A percentile compares a stretch with the other conserved stretches of the same genome.
Evolutionary conservation across 1,140 invertebrate genomes (phyloP).

Genomic region (Drosophila athabasca): DNA sequence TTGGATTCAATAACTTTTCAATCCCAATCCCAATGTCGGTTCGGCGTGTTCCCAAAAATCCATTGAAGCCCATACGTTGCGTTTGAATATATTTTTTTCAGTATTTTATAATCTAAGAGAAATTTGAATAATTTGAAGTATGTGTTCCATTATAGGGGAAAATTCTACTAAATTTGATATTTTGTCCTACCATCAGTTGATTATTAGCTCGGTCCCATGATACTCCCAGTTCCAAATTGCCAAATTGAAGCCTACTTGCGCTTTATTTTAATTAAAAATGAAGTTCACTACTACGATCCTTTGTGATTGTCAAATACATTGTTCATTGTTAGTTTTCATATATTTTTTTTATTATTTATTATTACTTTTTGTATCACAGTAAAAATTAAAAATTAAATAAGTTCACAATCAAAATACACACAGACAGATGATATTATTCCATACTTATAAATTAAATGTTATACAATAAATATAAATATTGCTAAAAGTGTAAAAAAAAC

Average conservation of each 20-base stretch:
- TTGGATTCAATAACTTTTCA: no score
- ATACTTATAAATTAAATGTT: conserved; percentile 70
- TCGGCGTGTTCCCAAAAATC: no score
- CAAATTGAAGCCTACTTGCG: not conserved
- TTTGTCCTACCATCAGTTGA: no score
- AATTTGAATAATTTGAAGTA: not conserved
- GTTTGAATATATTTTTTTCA: conserved; percentile 14
- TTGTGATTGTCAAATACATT: no score
- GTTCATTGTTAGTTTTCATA: no score
- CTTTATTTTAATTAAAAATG: no score
- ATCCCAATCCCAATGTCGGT: no score
- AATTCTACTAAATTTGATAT: no score
- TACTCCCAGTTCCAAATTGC: no score
- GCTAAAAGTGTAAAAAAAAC: conserved; percentile 55
- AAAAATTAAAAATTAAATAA: conserved; percentile 78
- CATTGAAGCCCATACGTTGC: conserved; percentile 37
- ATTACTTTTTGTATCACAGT: conserved; percentile 69
- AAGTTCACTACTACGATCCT: no score
- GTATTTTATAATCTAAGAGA: conserved; percentile 3
- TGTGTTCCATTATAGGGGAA: no score
- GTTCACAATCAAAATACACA: conserved; percentile 76
- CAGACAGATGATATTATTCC: conserved; percentile 66
- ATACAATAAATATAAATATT: conserved; percentile 63
- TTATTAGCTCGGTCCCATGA: no score
- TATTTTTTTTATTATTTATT: conserved; percentile 47